Percentiles rank a stretch among this genome's conserved stretches.
Evolutionary conservation across 2,113 vertebrate genomes (phyloP).

Genomic region (Platanista minor): DNA sequence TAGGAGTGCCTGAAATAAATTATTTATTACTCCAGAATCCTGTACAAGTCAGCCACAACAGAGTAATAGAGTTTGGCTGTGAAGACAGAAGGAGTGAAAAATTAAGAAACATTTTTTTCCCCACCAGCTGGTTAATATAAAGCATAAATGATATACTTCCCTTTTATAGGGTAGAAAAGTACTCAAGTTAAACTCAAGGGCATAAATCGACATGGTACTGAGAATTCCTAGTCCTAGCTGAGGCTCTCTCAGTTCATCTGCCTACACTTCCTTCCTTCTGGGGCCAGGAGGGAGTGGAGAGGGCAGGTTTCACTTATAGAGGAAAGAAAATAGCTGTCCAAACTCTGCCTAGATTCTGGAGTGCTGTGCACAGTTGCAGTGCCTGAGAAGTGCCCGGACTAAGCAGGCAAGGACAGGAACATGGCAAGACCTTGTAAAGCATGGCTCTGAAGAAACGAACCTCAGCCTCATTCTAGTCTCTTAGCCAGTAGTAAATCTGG

Average conservation of each 20-base stretch:
- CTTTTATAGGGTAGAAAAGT: background rate
- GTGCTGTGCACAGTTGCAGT: background rate
- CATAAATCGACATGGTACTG: background rate
- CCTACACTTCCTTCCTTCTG: background rate
- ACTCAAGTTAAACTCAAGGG: background rate
- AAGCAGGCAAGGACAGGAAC: background rate
- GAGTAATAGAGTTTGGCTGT: background rate
- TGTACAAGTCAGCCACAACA: background rate
- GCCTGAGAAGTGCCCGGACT: background rate
- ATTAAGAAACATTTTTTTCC: background rate
- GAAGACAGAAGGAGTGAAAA: slow-evolving; percentile 32
- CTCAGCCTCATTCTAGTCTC: background rate
- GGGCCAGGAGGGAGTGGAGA: too few relatives aligned
- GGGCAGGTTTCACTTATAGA: background rate
- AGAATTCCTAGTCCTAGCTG: background rate
- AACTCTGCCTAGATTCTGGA: too few relatives aligned
- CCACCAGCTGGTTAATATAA: background rate
- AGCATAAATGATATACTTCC: background rate
- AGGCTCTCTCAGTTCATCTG: background rate
- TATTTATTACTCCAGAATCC: slow-evolving; percentile 21
- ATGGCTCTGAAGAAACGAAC: background rate
- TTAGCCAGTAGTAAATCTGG: background rate
- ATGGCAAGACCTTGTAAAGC: background rate
- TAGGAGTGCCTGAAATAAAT: slow-evolving; percentile 47
- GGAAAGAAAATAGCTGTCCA: background rate